Conservation (phyloP, 2,797 vertebrate genomes). For the Mastacembelus armatus region DNA sequence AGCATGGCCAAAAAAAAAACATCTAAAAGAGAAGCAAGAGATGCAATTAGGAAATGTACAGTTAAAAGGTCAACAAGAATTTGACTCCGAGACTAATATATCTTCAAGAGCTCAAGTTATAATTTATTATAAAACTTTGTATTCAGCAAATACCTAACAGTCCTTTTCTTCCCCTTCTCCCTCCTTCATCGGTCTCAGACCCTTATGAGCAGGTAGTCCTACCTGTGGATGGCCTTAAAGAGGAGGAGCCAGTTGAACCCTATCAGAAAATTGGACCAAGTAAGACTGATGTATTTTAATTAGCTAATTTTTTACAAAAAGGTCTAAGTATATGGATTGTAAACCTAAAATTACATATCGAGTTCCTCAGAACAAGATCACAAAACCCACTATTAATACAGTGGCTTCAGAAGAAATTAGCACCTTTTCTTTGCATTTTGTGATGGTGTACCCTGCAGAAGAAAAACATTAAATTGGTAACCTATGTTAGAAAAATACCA, state of each 20-base stretch:
- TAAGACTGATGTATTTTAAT: constrained; percentile 79
- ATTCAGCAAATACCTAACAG: not conserved
- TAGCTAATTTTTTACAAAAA: not conserved
- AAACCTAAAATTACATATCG: not conserved
- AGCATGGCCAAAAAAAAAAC: not conserved
- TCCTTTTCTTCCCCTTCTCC: not conserved
- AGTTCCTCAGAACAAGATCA: not conserved
- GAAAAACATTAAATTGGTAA: constrained; percentile 9
- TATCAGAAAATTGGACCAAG: constrained; percentile 99
- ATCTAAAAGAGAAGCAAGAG: too few species aligned
- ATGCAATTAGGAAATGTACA: too few species aligned
- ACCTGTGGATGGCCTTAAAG: constrained; percentile 93
- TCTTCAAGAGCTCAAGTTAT: too few species aligned
- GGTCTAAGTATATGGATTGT: not conserved
- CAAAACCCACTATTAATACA: not conserved
- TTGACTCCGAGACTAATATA: too few species aligned
- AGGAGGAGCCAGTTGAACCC: constrained; percentile 92
- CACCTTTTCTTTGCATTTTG: not conserved
- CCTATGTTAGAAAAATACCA: constrained; percentile 29
- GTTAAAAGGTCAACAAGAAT: too few species aligned
- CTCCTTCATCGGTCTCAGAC: constrained; percentile 80
- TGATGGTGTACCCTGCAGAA: constrained; percentile 6
- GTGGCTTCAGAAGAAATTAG: constrained; percentile 2
- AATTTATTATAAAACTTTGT: too few species aligned
- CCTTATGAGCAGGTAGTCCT: constrained; percentile 95